Base-by-base conservation (phyloP, 2,888 invertebrate species). In the Gonocerus acuteangulatus region DNA sequence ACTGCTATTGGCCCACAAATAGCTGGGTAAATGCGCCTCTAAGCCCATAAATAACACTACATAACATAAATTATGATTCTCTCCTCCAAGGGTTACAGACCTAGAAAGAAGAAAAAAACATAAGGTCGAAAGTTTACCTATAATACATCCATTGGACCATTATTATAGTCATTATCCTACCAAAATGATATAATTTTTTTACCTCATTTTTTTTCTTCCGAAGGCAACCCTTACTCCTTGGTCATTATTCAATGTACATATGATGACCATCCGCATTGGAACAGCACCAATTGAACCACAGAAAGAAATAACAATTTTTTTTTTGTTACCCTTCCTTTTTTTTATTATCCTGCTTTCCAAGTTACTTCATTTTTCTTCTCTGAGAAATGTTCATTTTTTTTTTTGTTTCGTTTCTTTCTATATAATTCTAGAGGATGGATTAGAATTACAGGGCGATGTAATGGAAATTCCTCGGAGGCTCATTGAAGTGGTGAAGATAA, bases 171-270 rank as follows among this genome's bases (percentile, higher is more conserved):
- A 54, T 54, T 42, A 54, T 22, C 22, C 54, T 9, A 42, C 54
- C 23, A 42, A 54, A 54, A 54, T 52, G 52, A 52, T 54, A 54
- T 54, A 3, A 54, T 54, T 54, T 42, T 52, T 52, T 49, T 34
- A 9, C 32, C 32, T 11, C 6, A 9, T 51, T 32, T 51, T 36
- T 42, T 3, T 49, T 36, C 7, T 54, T n/a, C 42, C 21, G 22
- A 21, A 11, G n/a, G 16, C 11, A 4, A 2, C 11, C 9, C 19
- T 39, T 19, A n/a, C 22, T 13, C 18, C 39, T 15, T 4, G 21
- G 54, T 54, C 39, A 54, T 54, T 54, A 54, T 21, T 36, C 39
- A 42, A 42, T 54, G 54, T 54, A 23, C 42, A 54, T 54, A 42
- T 54, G 54, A 54, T 54, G 54, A 54, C 54, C 42, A n/a, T 13